phyloP scores from a whole-genome alignment of 2,113 vertebrate genomes.

The Mellivora capensis region DNA sequence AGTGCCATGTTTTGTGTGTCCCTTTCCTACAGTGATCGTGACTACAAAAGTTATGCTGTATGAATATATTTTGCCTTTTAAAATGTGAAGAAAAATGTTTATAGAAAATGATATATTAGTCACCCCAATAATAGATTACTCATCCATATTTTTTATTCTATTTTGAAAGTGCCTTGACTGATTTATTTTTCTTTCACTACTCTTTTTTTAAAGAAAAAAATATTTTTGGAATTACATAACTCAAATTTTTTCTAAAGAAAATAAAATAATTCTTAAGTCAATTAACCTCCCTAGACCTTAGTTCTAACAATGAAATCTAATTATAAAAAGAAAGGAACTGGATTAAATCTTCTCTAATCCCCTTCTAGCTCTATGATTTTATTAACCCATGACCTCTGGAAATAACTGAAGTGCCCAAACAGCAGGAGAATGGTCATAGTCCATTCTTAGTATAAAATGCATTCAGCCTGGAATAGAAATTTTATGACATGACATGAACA shows the following conservation, averaged over 20 bases:
- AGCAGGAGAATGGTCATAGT: not conserved
- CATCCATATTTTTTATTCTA: constrained; percentile 57
- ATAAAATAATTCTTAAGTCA: not conserved
- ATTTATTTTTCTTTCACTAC: constrained; percentile 53
- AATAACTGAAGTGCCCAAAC: not conserved
- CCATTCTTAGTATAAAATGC: not conserved
- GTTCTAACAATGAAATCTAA: constrained; percentile 35
- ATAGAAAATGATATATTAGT: constrained; percentile 55
- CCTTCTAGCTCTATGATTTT: not conserved
- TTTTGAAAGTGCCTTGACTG: constrained; percentile 47
- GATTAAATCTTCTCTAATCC: not conserved
- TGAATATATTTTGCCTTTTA: constrained; percentile 50
- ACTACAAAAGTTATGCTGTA: not conserved
- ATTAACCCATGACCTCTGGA: not conserved
- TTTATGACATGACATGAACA: not conserved
- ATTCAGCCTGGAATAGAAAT: not conserved
- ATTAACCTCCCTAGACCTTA: not conserved
- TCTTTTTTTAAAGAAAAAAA: constrained; percentile 18
- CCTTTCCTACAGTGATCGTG: not conserved
- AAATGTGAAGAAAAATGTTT: constrained; percentile 59
- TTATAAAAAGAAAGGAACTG: not conserved
- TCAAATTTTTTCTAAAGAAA: constrained; percentile 41
- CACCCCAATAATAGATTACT: constrained; percentile 46
- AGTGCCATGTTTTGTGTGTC: not conserved
- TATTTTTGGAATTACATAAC: constrained; percentile 30